A percentile compares a stretch with the other conserved stretches of the same genome.
phyloP scores from a whole-genome alignment of 2,888 invertebrate genomes.

The Lumbricus terrestris region DNA sequence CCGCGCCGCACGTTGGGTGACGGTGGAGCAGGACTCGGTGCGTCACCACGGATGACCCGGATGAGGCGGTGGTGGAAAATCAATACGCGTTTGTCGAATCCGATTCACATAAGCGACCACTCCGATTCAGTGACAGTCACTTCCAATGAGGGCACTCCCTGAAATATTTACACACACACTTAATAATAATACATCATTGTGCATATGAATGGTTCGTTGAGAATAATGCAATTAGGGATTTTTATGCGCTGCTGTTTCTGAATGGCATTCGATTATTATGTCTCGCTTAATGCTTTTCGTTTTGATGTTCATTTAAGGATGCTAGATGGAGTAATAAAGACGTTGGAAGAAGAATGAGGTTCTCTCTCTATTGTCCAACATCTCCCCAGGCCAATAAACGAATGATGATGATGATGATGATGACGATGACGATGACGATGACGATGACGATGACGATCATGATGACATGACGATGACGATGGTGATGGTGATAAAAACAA shows the following conservation, averaged over 20 bases:
- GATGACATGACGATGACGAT: background rate
- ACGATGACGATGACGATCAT: background rate
- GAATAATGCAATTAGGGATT: background rate
- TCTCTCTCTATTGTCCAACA: background rate
- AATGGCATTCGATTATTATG: background rate
- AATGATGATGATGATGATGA: background rate
- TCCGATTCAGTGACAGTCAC: background rate
- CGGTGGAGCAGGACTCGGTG: background rate
- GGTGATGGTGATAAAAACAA: background rate
- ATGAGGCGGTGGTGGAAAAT: background rate
- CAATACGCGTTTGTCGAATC: background rate
- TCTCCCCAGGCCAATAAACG: background rate
- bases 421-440: background rate
- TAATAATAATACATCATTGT: background rate
- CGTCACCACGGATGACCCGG: background rate
- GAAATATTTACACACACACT: background rate
- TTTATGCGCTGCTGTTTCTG: background rate
- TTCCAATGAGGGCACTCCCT: background rate
- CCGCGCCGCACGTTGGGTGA: background rate
- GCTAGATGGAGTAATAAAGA: background rate
- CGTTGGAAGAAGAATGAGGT: conserved; percentile 6
- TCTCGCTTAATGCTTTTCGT: background rate
- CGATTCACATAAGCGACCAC: background rate
- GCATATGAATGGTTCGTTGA: background rate
- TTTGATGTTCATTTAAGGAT: background rate